Base-by-base conservation (phyloP, 2,113 vertebrate species). In the Ammospiza caudacuta region DNA sequence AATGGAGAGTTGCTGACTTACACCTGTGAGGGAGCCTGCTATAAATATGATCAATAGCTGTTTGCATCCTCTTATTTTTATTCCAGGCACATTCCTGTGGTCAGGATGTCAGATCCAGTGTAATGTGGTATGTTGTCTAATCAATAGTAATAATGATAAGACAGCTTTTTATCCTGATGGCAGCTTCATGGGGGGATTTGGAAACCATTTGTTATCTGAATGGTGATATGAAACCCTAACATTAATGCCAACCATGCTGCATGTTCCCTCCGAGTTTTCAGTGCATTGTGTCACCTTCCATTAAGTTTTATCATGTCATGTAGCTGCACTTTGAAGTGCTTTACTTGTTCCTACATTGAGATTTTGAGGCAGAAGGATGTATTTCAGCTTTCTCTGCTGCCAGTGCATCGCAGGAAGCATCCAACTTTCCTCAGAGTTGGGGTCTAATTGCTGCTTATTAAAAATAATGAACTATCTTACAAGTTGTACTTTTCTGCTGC, bases 401-500 rank as follows among this genome's bases (percentile, higher is more conserved):
- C n/a, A 52, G 3, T 20, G 31, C 37, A 35, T 82, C 0, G 0
- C 41, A 82, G 76, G 74, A 66, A 92, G 74, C 73, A 58, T 49
- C 58, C 67, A 90, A 1, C 89, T 90, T 95, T 31, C 59, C 90
- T 92, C 52, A 23, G 73, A 92, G n/a, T 87, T 84, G 69, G 68
- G 62, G 44, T 94, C 90, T 92, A 63, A 94, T 95, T 76, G 94
- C 88, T 96, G 77, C 76, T 97, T 98, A 95, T 97, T 97, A 96
- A 97, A 97, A 95, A 96, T 96, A 97, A 97, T 95, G 72, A 94
- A 92, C 90, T 76, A 85, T 91, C 90, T 87, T 95, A 95, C 83
- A 83, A 89, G 87, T 81, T 74, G 90, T 89, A 61, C 84, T 94
- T 95, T 94, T 92, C 87, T 83, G 83, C 92, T 85, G 76, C 63